A percentile compares a stretch with the other conserved stretches of the same genome.
These are phyloP conservation scores for Acleris sparsana DNA, from an alignment of 2,888 invertebrate species.

Conservation along the genomic window DNA sequence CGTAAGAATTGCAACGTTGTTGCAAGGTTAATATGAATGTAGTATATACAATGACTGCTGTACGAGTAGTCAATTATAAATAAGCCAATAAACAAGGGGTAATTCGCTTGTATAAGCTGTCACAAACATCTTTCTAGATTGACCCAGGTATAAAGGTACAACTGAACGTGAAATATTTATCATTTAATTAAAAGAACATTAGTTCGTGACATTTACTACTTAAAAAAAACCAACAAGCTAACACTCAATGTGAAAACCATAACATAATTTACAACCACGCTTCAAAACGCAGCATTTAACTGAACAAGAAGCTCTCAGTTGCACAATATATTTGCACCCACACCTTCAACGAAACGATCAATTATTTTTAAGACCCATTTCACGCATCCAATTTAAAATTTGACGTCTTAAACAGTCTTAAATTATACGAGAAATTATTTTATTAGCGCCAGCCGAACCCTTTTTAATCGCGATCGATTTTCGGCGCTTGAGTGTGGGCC, in stretches of 20 bases:
- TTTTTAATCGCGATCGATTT: slow-evolving; percentile 53
- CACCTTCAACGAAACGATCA: slow-evolving; percentile 68
- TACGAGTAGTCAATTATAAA: no score
- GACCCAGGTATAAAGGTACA: no score
- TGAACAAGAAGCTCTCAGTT: slow-evolving; percentile 46
- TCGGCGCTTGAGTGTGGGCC: slow-evolving; percentile 39
- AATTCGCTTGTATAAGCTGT: no score
- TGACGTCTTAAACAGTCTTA: slow-evolving; percentile 83
- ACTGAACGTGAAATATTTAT: no score
- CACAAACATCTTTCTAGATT: no score
- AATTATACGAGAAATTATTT: slow-evolving; percentile 81
- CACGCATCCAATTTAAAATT: slow-evolving; percentile 82
- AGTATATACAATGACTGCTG: no score
- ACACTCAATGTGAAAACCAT: background rate
- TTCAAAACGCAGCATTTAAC: slow-evolving; percentile 40
- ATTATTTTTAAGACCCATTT: slow-evolving; percentile 77
- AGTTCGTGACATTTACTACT: background rate
- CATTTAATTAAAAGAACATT: no score
- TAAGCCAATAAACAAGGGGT: no score
- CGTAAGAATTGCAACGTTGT: no score
- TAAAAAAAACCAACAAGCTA: background rate
- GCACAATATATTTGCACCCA: slow-evolving; percentile 65
- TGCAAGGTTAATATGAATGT: no score
- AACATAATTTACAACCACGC: slow-evolving; percentile 27
- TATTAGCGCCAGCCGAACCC: slow-evolving; percentile 60